phyloP scores from a whole-genome alignment of 2,113 vertebrate genomes.

The Diadophis punctatus region DNA sequence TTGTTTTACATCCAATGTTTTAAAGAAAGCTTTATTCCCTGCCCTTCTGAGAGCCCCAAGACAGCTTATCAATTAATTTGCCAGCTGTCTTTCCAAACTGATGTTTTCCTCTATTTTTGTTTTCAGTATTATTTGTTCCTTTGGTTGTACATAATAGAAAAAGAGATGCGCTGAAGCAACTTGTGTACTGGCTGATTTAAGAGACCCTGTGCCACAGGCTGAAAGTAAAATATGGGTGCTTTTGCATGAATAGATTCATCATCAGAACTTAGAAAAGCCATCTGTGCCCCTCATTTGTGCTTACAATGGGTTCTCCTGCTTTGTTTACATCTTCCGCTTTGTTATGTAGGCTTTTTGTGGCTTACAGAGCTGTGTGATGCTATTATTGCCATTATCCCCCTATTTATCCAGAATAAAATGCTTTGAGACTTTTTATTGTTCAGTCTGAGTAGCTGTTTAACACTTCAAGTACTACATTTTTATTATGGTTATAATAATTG shows the following conservation, averaged over 20 bases:
- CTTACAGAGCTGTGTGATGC: slow-evolving; percentile 37
- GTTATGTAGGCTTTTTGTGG: slow-evolving; percentile 18
- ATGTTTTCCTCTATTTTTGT: background rate
- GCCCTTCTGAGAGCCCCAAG: background rate
- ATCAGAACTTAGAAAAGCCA: background rate
- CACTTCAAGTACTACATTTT: slow-evolving; percentile 58
- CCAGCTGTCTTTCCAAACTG: background rate
- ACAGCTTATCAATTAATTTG: background rate
- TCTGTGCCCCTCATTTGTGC: background rate
- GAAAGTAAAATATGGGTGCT: background rate
- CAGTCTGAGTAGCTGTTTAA: slow-evolving; percentile 29
- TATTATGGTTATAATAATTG: slow-evolving; percentile 60
- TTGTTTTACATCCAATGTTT: background rate
- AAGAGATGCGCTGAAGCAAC: background rate
- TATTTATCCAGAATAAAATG: slow-evolving; percentile 50
- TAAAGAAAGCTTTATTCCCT: background rate
- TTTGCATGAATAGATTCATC: background rate
- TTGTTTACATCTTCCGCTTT: slow-evolving; percentile 25
- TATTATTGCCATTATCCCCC: slow-evolving; percentile 46
- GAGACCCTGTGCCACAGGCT: background rate
- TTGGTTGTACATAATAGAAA: background rate
- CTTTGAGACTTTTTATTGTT: slow-evolving; percentile 44
- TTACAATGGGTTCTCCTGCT: background rate
- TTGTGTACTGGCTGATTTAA: background rate
- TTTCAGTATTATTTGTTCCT: background rate